Evolutionary conservation across 2,888 invertebrate species (phyloP).

Genomic region (Cerastis leucographa): DNA sequence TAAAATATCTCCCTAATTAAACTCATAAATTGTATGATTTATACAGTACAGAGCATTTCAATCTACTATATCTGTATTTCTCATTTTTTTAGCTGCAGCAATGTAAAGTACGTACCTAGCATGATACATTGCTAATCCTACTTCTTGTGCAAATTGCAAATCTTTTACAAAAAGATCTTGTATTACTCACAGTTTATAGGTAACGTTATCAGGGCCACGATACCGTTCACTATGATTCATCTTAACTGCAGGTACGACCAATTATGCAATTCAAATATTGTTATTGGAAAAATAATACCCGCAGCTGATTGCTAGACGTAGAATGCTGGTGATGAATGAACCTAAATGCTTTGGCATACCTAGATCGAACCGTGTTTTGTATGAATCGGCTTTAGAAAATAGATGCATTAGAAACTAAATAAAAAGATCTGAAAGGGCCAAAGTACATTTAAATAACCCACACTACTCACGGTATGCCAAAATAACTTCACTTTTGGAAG

Average conservation of each 20-base stretch:
- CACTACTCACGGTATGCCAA: no score
- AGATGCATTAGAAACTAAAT: neutral
- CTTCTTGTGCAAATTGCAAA: conserved; percentile 3
- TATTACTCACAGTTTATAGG: conserved; percentile 23
- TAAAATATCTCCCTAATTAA: neutral
- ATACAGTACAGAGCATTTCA: neutral
- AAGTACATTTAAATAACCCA: neutral
- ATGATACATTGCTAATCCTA: neutral
- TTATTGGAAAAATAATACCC: neutral
- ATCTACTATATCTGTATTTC: no score
- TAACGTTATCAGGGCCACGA: conserved; percentile 27
- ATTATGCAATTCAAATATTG: conserved; percentile 26
- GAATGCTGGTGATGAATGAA: neutral
- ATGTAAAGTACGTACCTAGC: no score
- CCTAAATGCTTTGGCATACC: neutral
- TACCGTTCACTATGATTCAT: conserved; percentile 53
- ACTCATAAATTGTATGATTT: neutral
- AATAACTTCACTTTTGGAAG: no score
- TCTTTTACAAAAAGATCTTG: conserved; percentile 14
- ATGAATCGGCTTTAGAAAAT: neutral
- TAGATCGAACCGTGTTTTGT: neutral
- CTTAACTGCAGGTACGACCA: conserved; percentile 14
- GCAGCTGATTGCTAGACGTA: neutral
- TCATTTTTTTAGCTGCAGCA: neutral
- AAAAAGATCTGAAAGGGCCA: neutral